phyloP scores from a whole-genome alignment of 92 coral and sea anemone species.

The Hydrozoanthus gracilis region DNA sequence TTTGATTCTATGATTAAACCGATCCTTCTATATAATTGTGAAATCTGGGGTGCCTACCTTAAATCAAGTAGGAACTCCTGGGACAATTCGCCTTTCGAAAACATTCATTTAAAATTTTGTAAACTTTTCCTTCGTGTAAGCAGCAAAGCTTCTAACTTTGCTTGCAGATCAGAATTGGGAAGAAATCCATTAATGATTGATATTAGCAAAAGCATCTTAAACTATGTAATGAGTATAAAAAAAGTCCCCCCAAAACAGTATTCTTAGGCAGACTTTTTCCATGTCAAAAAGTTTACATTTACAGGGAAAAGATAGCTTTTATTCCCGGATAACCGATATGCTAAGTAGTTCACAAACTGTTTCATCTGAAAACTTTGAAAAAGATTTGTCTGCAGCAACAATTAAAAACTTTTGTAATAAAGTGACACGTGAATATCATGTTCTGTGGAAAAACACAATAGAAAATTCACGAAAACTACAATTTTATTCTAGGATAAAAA shows the following conservation, averaged over 20 bases:
- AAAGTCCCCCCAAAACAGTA: not conserved
- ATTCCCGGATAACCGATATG: constrained; percentile 9
- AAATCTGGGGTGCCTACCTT: not conserved
- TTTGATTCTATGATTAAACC: not conserved
- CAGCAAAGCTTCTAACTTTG: not conserved
- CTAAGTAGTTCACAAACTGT: constrained; percentile 5
- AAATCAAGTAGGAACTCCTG: not conserved
- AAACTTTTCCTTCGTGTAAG: not conserved
- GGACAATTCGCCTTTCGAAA: not conserved
- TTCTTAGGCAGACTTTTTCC: constrained; percentile 1
- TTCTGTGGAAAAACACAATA: constrained; percentile 5
- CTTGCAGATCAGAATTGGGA: not conserved
- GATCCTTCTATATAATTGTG: not conserved
- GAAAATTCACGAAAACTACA: constrained; percentile 5
- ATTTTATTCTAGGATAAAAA: constrained; percentile 2
- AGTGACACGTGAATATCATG: not conserved
- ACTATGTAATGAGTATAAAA: not conserved
- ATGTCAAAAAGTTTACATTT: constrained; percentile 6
- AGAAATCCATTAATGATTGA: constrained; percentile 1
- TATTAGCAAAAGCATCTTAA: not conserved
- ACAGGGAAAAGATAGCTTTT: constrained; percentile 7
- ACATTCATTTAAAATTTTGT: not conserved
- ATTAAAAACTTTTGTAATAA: not conserved
- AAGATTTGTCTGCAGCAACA: not conserved
- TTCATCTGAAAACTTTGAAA: constrained; percentile 4